Evolutionary conservation across 1,140 invertebrate species (phyloP).

Genomic region (Aphis gossypii): DNA sequence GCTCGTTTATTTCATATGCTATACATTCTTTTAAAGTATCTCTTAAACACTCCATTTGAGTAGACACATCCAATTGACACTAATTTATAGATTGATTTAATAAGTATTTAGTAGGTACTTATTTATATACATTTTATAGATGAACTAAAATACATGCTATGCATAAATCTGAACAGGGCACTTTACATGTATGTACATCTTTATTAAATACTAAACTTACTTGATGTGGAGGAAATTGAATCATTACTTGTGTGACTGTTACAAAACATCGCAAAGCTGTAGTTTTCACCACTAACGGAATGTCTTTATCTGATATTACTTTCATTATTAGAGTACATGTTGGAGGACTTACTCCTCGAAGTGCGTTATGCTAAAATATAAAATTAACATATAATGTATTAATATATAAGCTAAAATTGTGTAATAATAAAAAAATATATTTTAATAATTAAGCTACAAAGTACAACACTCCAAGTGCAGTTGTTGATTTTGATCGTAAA

Average conservation of each 20-base stretch:
- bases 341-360: slow-evolving; percentile 71
- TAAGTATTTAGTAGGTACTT: neutral
- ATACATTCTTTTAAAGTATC: slow-evolving; percentile 56
- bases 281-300: slow-evolving; percentile 63
- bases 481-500: neutral
- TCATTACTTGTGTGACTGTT: slow-evolving; percentile 69
- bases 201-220: slow-evolving; percentile 63
- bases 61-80: slow-evolving; percentile 71
- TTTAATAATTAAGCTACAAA: neutral
- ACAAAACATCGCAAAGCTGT: slow-evolving; percentile 69
- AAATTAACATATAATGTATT: neutral
- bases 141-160: neutral
- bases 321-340: slow-evolving; percentile 70
- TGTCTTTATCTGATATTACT: slow-evolving; percentile 65
- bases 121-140: slow-evolving; percentile 17
- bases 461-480: neutral
- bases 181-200: neutral
- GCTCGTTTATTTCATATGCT: slow-evolving; percentile 27
- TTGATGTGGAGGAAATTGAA: slow-evolving; percentile 70
- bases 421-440: neutral
- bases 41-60: slow-evolving; percentile 66
- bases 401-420: neutral
- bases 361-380: slow-evolving; percentile 68
- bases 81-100: slow-evolving; percentile 61
- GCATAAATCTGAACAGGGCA: neutral